Evolutionary conservation across 2,797 vertebrate genomes (phyloP).

Genomic region (Hyperoplus immaculatus): DNA sequence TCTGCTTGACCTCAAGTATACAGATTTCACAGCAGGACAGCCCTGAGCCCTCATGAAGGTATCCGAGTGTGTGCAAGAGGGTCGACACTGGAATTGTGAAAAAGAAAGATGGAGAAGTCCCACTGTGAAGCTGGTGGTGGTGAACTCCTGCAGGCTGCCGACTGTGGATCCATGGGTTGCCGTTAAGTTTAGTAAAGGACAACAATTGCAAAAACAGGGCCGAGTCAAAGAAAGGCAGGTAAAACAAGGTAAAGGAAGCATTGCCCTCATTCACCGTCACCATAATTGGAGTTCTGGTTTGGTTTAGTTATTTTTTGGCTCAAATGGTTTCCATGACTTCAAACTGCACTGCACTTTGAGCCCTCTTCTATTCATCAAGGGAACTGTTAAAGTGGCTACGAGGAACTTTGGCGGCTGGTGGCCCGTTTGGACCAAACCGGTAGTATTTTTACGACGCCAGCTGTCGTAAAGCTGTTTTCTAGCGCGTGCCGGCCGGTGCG

Average conservation of each 20-base stretch:
- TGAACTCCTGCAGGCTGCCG: slow-evolving; percentile 45
- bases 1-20: background rate
- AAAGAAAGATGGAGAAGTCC: slow-evolving; percentile 22
- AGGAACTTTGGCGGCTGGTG: no score
- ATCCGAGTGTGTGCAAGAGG: background rate
- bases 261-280: background rate
- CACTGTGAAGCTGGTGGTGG: slow-evolving; percentile 48
- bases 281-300: background rate
- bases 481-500: no score
- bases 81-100: slow-evolving; percentile 16
- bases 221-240: slow-evolving; percentile 10
- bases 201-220: background rate
- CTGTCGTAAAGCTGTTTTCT: no score
- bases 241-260: background rate
- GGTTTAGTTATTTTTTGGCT: background rate
- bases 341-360: background rate
- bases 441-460: no score
- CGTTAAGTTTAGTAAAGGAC: slow-evolving; percentile 15
- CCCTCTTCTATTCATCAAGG: no score
- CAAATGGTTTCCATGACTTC: background rate
- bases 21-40: background rate
- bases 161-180: slow-evolving; percentile 40
- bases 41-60: background rate
- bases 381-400: no score
- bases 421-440: no score